A percentile compares a stretch with the other conserved stretches of the same genome.
phyloP scores from a whole-genome alignment of 2,888 invertebrate species.

The Lymantria monacha region DNA sequence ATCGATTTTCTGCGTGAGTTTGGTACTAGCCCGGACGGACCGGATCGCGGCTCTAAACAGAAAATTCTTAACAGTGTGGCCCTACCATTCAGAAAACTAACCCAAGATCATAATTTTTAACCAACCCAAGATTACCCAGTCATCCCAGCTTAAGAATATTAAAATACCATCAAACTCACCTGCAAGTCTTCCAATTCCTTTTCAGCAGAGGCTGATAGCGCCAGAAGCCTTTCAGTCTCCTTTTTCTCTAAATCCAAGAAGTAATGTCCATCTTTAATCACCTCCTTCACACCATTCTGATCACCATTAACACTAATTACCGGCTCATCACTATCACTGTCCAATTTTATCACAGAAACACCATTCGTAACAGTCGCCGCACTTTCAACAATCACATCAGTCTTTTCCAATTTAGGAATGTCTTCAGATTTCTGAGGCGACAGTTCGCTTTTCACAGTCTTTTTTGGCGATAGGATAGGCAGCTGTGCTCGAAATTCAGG shows the following conservation, averaged over 20 bases:
- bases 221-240: slow-evolving; percentile 87
- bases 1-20: no score
- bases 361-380: slow-evolving; percentile 38
- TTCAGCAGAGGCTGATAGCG: slow-evolving; percentile 86
- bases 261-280: slow-evolving; percentile 88
- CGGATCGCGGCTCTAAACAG: no score
- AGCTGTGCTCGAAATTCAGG: slow-evolving; percentile 94
- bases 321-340: slow-evolving; percentile 44
- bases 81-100: no score
- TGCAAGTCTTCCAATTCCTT: slow-evolving; percentile 84
- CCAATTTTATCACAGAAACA: slow-evolving; percentile 64
- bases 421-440: slow-evolving; percentile 61
- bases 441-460: slow-evolving; percentile 56
- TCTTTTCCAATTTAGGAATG: slow-evolving; percentile 51
- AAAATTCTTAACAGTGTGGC: no score
- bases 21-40: no score
- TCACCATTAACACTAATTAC: slow-evolving; percentile 46
- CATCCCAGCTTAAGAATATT: no score
- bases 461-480: slow-evolving; percentile 85
- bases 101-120: no score
- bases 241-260: slow-evolving; percentile 88
- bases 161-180: slow-evolving; percentile 40
- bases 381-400: slow-evolving; percentile 45
- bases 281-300: slow-evolving; percentile 43
- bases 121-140: no score